Conservation (phyloP, 2,888 invertebrate species). For the Diaprepes abbreviatus region DNA sequence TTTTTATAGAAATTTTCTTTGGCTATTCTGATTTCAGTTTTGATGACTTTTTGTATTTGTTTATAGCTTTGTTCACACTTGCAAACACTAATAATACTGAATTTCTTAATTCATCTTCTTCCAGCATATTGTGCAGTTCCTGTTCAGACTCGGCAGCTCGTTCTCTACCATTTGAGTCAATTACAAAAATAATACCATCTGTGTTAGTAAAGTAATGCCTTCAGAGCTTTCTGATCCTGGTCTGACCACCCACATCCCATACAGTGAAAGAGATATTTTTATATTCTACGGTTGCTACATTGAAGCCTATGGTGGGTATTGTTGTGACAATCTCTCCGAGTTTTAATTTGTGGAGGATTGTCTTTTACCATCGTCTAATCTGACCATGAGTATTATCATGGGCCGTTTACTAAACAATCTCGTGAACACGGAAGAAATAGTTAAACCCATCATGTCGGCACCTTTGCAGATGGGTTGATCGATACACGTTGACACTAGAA, state of each 20-base stretch:
- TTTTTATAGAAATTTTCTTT: too few relatives aligned
- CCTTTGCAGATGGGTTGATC: too few relatives aligned
- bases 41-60: too few relatives aligned
- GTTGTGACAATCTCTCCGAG: constrained; percentile 98
- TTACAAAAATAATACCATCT: constrained; percentile 96
- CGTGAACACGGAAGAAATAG: too few relatives aligned
- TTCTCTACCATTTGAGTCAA: constrained; percentile 97
- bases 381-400: constrained; percentile 98
- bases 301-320: constrained; percentile 98
- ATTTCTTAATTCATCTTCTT: constrained; percentile 95
- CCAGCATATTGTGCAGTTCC: constrained; percentile 72
- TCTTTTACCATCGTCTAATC: constrained; percentile 96
- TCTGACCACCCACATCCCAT: constrained; percentile 99
- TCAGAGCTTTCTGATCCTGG: constrained; percentile 98
- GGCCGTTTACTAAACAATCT: constrained; percentile 97
- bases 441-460: constrained; percentile 95
- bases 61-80: too few relatives aligned
- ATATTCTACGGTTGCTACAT: constrained; percentile 99
- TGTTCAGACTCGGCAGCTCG: constrained; percentile 91
- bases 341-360: constrained; percentile 96
- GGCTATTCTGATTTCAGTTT: too few relatives aligned
- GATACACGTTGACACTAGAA: too few relatives aligned
- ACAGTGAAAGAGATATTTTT: constrained; percentile 99
- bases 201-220: constrained; percentile 99
- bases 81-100: constrained; percentile 96